Conservation (phyloP, 2,888 invertebrate genomes). For the Siphlonurus alternatus region DNA sequence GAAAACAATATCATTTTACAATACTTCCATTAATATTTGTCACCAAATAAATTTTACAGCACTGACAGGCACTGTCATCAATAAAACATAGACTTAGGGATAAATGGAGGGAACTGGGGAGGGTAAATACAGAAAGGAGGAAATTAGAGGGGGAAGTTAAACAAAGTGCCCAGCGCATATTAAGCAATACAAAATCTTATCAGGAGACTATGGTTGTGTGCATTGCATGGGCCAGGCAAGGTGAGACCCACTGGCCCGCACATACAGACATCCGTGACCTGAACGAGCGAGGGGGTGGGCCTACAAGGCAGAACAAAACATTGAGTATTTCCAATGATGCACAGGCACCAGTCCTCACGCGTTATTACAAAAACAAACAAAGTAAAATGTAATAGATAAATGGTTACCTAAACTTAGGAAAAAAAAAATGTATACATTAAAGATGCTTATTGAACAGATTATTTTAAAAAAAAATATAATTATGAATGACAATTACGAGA, state of each 20-base stretch:
- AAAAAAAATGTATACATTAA: background rate
- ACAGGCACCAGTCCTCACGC: background rate
- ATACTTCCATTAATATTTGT: too few relatives aligned
- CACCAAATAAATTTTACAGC: background rate
- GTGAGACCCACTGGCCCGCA: background rate
- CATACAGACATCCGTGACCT: background rate
- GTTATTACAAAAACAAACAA: background rate
- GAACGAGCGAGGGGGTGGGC: background rate
- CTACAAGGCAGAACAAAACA: background rate
- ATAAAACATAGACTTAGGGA: background rate
- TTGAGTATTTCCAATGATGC: background rate
- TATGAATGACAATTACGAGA: too few relatives aligned
- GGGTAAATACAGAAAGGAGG: background rate
- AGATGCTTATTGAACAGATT: background rate
- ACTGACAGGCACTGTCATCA: background rate
- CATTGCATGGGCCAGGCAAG: background rate
- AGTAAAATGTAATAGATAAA: background rate
- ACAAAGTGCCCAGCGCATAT: background rate
- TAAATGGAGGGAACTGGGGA: background rate
- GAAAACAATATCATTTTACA: too few relatives aligned
- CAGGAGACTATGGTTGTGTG: background rate
- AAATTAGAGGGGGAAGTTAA: background rate
- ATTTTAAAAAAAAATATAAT: too few relatives aligned
- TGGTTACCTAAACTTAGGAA: background rate
- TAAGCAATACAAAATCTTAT: background rate